These are phyloP conservation scores for Callospermophilus lateralis DNA, from an alignment of 2,113 vertebrate species.

Conservation along the genomic window DNA sequence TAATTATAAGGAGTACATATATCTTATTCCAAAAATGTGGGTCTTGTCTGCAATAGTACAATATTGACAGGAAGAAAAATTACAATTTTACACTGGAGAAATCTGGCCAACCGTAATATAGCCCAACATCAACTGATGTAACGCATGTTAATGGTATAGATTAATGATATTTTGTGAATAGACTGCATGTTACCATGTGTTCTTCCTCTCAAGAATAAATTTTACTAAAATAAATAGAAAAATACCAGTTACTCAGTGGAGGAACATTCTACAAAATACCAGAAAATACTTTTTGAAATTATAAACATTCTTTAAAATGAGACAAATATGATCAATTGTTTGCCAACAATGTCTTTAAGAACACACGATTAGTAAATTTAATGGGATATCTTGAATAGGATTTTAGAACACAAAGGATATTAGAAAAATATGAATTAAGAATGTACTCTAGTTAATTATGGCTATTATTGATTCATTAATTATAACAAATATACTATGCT, in stretches of 20 bases:
- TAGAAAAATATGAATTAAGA: not conserved
- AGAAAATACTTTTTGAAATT: not conserved
- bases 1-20: accelerated
- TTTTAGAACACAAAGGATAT: not conserved
- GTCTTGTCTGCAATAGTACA: not conserved
- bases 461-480: not conserved
- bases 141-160: too few species aligned
- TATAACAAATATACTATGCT: not conserved
- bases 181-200: not conserved
- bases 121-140: not conserved
- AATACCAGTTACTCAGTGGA: not conserved
- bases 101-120: not conserved
- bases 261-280: not conserved
- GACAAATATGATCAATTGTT: not conserved
- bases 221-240: not conserved
- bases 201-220: not conserved
- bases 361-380: not conserved
- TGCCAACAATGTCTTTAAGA: not conserved
- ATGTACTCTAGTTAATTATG: not conserved
- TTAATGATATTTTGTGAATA: not conserved
- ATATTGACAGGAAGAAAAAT: not conserved
- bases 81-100: not conserved
- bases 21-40: not conserved
- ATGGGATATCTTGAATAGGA: not conserved
- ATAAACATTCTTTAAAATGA: not conserved